Base-by-base conservation (phyloP, 2,113 vertebrate species). In the Solea solea region DNA sequence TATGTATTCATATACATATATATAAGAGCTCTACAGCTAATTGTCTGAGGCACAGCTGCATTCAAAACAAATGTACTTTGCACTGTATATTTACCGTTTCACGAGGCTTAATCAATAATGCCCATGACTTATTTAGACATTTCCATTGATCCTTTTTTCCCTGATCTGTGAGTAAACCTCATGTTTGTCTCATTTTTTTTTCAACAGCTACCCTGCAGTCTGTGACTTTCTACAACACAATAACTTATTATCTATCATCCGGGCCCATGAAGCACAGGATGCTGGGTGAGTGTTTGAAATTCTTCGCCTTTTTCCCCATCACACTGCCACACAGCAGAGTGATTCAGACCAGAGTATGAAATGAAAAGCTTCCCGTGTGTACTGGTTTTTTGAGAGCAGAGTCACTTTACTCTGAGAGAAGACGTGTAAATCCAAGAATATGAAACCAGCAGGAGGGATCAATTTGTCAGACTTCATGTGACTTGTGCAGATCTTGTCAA, bases 151-250 rank as follows among this genome's bases (percentile, higher is more conserved):
- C 21, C 28, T 44, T 41, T 41, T 54, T 64, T 85, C 66, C 51
- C 81, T 78, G 69, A 84, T 55, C 28, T 82, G 15, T 60, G 72
- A 77, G 8, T 87, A 76, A 87, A 76, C 48, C 72, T 50, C 72
- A 74, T 72, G 69, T 72, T 10, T 76, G 51, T 84, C 64, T 84
- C 69, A 71, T 4, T 81, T 74, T 54, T 80, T 76, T 55, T 85
- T 82, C 81, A 50, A 69, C 93, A 99, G 98, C 94, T 99, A 99
- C 90, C 97, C 97, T 51, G 98, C 98, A 82, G 98, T 98, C 77
- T 99, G 98, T 91, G 98, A 99, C 92, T 99, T 99, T 93, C 94
- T 99, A 92, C 98, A 99, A 95, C 96, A 99, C 95, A 99, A 99
- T 95, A 99, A 99, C 91, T 95, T 99, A 95, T 96, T 99, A 94